Evolutionary conservation across 2,113 vertebrate species (phyloP), one percentile per base, ranked within the genome.

Genomic region (Leuciscus idus): DNA sequence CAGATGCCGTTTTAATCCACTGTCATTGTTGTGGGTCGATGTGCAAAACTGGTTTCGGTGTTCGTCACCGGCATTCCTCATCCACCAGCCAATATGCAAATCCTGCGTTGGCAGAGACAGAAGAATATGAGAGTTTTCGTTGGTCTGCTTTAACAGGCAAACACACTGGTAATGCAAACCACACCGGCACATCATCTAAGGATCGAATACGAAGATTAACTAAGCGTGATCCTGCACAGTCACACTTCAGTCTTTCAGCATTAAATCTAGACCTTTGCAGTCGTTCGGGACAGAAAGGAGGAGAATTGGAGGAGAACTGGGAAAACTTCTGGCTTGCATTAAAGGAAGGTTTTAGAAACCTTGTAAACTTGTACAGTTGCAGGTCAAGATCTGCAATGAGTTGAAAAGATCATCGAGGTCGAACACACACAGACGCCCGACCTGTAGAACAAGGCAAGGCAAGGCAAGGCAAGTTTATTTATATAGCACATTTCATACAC

Each of bases 91-190:
- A 66, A 19, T 43, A 62, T 62, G 77, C 13, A 62, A 62, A 80
- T 61, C 57, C 36, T 10, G 59, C 36, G 39, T 3, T 48, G 62
- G n/a, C 36, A 48, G 23, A 80, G 77, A 80, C 5, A 46, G 57
- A 43, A 26, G 6, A 79, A n/a, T 1, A 66, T 3, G 15, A 68
- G 43, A 0, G 2, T 23, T 26, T 57, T 17, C 13, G 4, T 26
- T 17, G n/a, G 50, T 50, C 23, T 26, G 11, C 4, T 82, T 66
- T 68, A 33, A 82, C 30, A 68, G 61, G 80, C n/a, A 68, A 82
- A 77, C 75, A 30, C 46, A 2, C 36, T n/a, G 70, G 21, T n/a
- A 6, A 43, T 13, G 23, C 39, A 73, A 73, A 43, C 36, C 70
- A 73, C 21, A 26, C 61, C 2, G 57, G 5, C n/a, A 64, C 19